Base-by-base conservation (phyloP, 2,797 vertebrate genomes). In the Epinephelus malabaricus region DNA sequence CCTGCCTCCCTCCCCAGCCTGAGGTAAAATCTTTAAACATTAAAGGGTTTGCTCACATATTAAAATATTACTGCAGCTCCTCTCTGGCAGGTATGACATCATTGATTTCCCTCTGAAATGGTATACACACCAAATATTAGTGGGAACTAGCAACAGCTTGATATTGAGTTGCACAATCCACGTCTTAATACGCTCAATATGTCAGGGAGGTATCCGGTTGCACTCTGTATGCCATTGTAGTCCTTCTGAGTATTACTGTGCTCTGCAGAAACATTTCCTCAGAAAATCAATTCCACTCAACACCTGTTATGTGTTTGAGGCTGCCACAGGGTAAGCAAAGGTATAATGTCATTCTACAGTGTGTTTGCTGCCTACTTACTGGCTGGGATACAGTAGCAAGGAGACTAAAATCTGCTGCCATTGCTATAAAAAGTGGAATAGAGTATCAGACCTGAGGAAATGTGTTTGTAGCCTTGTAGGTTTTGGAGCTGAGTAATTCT, bases 261-360 rank as follows among this genome's bases (percentile, higher is more conserved):
- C 78, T 79, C 70, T 73, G 75, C 76, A 82, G 81, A 78, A 88
- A 87, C 69, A 76, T 84, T 89, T 89, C 80, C 65, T 70, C 68
- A 23, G 69, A 90, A 89, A 91, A 91, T 90, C 87, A 85, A 87
- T 89, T 89, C 76, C 75, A 78, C 85, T 89, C 83, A 76, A 76
- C 79, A 81, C 69, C 78, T 85, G 81, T 85, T 80, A 75, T 84
- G 87, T 83, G 79, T 82, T 79, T 86, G 64, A 79, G 64, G 85
- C 76, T 68, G 81, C 82, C 79, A 76, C 80, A 34, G 79, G 76
- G 65, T 84, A 53, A 30, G 76, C 64, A 83, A 66, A 82, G 50
- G 49, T 67, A 82, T 83, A 76, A 75, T 74, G 80, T 85, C 72
- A 81, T 77, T 73, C n/a, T n/a, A 25, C 81, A 59, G 47, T 46